These are phyloP conservation scores for Podotricha telesiphe DNA, from an alignment of 2,888 invertebrate genomes.

Conservation along the genomic window DNA sequence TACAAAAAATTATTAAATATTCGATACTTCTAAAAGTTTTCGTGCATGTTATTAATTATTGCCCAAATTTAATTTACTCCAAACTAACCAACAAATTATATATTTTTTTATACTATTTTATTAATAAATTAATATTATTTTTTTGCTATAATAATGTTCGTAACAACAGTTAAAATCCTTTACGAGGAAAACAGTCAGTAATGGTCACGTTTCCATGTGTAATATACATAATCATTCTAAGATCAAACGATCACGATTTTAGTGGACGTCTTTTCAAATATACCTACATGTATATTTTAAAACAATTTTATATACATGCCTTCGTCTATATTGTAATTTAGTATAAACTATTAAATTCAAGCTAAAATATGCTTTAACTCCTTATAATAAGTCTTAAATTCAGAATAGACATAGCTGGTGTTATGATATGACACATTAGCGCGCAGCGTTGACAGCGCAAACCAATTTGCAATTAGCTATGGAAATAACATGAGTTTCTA, in stretches of 20 bases:
- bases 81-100: too few species aligned
- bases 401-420: slow-evolving; percentile 16
- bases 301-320: slow-evolving; percentile 24
- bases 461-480: slow-evolving; percentile 81
- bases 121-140: too few species aligned
- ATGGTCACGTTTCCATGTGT: slow-evolving; percentile 44
- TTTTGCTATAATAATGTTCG: background rate
- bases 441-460: slow-evolving; percentile 72
- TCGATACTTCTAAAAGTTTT: too few species aligned
- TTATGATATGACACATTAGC: slow-evolving; percentile 78
- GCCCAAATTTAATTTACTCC: too few species aligned
- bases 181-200: slow-evolving; percentile 32
- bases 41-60: too few species aligned
- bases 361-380: background rate
- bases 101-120: too few species aligned
- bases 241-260: slow-evolving; percentile 38
- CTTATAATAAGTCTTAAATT: slow-evolving; percentile 26
- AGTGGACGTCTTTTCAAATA: slow-evolving; percentile 30
- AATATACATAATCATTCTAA: slow-evolving; percentile 39
- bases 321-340: background rate
- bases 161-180: slow-evolving; percentile 2
- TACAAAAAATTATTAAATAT: too few species aligned
- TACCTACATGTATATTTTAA: slow-evolving; percentile 28
- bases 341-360: background rate
- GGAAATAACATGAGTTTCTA: slow-evolving; percentile 69